Conservation (phyloP, 2,113 vertebrate genomes). For the Boleophthalmus pectinirostris region DNA sequence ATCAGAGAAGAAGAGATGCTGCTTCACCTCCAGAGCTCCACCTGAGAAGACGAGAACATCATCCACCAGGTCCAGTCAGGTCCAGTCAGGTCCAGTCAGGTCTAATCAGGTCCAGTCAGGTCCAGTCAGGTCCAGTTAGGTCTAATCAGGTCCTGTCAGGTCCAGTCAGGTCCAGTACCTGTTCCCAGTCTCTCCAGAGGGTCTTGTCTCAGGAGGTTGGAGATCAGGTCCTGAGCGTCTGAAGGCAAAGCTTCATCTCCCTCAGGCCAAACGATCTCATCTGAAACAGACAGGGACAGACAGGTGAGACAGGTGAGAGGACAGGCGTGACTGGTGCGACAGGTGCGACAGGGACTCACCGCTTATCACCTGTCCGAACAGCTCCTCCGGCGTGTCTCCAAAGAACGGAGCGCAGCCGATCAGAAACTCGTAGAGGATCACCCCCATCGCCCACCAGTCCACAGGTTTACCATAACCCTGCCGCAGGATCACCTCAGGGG, state of each 20-base stretch:
- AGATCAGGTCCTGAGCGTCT: conserved; percentile 94
- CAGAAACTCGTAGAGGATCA: conserved; percentile 96
- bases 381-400: conserved; percentile 94
- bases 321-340: too few species aligned
- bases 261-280: conserved; percentile 97
- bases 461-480: conserved; percentile 97
- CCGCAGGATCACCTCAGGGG: conserved; percentile 94
- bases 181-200: conserved; percentile 94
- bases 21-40: conserved; percentile 93
- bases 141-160: background rate
- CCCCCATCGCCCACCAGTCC: conserved; percentile 98
- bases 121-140: background rate
- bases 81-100: too few species aligned
- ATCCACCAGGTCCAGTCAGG: background rate
- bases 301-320: too few species aligned
- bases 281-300: conserved; percentile 66
- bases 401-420: conserved; percentile 96
- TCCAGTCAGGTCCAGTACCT: conserved; percentile 68
- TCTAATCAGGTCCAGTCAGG: background rate
- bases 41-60: conserved; percentile 66
- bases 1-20: conserved; percentile 91
- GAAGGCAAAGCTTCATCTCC: conserved; percentile 91
- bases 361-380: conserved; percentile 97
- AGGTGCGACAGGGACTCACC: conserved; percentile 75
- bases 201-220: conserved; percentile 89